Percentiles rank a stretch among this genome's conserved stretches.
Conservation (phyloP, 2,888 invertebrate species). For the Diaperis boleti region DNA sequence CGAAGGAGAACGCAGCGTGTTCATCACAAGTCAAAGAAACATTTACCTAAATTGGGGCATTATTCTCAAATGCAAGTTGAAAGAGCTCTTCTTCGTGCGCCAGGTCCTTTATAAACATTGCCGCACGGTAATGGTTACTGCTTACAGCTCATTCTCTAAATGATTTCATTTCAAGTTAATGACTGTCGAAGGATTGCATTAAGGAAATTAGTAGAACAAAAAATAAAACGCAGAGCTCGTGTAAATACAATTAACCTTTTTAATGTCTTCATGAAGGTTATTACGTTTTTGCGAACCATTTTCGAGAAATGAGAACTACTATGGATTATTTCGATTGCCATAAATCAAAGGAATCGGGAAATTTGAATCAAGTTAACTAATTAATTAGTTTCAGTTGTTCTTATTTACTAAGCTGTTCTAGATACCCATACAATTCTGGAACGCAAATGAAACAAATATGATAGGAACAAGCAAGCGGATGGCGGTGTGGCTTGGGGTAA, state of each 20-base stretch:
- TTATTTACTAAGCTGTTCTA: too few relatives aligned
- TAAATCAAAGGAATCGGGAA: too few relatives aligned
- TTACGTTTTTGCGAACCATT: too few relatives aligned
- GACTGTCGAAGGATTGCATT: background rate
- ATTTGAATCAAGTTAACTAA: too few relatives aligned
- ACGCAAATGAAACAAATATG: constrained; percentile 17
- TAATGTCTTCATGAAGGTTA: too few relatives aligned
- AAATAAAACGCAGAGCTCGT: background rate
- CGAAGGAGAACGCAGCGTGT: background rate
- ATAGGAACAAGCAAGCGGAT: constrained; percentile 17
- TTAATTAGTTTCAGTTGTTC: too few relatives aligned
- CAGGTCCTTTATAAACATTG: constrained; percentile 7
- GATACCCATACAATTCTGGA: too few relatives aligned
- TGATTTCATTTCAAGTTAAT: background rate
- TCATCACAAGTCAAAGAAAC: constrained; percentile 20
- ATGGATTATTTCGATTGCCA: too few relatives aligned
- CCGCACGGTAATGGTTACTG: constrained; percentile 8
- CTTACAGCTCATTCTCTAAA: constrained; percentile 3
- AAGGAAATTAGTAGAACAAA: background rate
- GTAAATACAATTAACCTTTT: background rate
- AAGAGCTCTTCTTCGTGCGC: background rate
- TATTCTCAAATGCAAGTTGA: constrained; percentile 14
- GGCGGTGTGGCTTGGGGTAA: constrained; percentile 1
- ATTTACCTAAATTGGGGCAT: constrained; percentile 16
- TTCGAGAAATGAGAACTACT: too few relatives aligned